phyloP scores from a whole-genome alignment of 2,797 vertebrate species.

The Phaenicophaeus curvirostris region DNA sequence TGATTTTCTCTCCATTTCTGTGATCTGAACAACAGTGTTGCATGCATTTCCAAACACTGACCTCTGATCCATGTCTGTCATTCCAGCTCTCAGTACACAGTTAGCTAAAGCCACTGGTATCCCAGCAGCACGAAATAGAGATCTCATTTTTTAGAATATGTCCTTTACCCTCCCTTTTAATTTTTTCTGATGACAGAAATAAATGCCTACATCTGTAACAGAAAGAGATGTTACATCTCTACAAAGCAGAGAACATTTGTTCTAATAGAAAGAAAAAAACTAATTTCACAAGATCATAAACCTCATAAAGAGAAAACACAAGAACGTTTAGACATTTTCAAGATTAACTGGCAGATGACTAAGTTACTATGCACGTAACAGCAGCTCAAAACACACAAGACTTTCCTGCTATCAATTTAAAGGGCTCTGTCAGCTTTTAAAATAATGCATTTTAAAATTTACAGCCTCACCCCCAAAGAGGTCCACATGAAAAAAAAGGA shows the following conservation, averaged over 20 bases:
- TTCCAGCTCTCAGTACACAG: slow-evolving; percentile 7
- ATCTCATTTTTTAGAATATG: slow-evolving; percentile 4
- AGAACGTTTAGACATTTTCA: not conserved
- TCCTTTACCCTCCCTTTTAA: slow-evolving; percentile 16
- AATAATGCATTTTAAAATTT: not conserved
- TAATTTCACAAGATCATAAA: slow-evolving; percentile 23
- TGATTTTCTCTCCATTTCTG: slow-evolving; percentile 21
- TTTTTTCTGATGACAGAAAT: slow-evolving; percentile 13
- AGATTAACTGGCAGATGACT: not conserved
- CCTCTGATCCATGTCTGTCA: slow-evolving; percentile 30
- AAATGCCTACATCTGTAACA: slow-evolving; percentile 16
- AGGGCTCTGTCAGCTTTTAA: not conserved
- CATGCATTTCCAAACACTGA: slow-evolving; percentile 3
- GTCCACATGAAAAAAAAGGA: not conserved
- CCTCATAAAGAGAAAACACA: not conserved
- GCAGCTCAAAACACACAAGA: not conserved
- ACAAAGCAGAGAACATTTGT: not conserved
- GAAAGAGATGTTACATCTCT: slow-evolving; percentile 4
- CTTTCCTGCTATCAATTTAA: not conserved
- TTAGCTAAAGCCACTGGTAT: slow-evolving; percentile 20
- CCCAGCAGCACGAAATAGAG: not conserved
- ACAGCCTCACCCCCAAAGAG: not conserved
- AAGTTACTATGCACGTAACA: not conserved
- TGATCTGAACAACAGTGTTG: not conserved
- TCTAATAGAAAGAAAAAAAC: slow-evolving; percentile 19